A percentile compares a stretch with the other conserved stretches of the same genome.
These are phyloP conservation scores for Elachura formosa DNA, from an alignment of 2,113 vertebrate genomes.

Conservation along the genomic window DNA sequence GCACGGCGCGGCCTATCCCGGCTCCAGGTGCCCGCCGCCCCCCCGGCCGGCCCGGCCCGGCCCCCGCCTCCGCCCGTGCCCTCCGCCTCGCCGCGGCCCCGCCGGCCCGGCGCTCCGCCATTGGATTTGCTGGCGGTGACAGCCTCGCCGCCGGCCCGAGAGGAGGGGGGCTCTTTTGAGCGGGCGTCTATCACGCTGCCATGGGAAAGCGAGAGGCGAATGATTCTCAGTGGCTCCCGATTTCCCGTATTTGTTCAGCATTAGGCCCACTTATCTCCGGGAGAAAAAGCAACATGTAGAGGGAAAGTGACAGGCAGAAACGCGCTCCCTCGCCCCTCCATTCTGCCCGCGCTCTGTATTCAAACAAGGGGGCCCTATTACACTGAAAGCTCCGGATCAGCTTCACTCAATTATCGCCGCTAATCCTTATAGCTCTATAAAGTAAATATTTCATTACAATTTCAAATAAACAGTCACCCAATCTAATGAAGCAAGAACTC, in stretches of 20 bases:
- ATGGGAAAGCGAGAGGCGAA: constrained; percentile 98
- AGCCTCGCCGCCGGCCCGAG: constrained; percentile 88
- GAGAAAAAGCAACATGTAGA: constrained; percentile 98
- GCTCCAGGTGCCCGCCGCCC: constrained; percentile 90
- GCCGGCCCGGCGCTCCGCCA: constrained; percentile 89
- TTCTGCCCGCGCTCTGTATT: constrained; percentile 93
- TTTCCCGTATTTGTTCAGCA: constrained; percentile 99
- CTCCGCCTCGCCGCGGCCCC: constrained; percentile 33
- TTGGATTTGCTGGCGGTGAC: constrained; percentile 95
- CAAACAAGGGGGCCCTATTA: constrained; percentile 91
- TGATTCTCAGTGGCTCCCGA: constrained; percentile 99
- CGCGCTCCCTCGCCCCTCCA: constrained; percentile 85
- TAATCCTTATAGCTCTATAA: constrained; percentile 98
- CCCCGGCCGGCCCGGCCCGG: neutral
- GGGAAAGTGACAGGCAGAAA: constrained; percentile 97
- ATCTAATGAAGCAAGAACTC: constrained; percentile 92
- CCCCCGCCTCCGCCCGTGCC: neutral
- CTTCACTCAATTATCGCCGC: constrained; percentile 97
- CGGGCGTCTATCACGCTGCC: constrained; percentile 92
- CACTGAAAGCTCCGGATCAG: constrained; percentile 81
- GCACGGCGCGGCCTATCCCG: constrained; percentile 77
- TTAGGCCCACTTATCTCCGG: constrained; percentile 99
- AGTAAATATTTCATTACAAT: constrained; percentile 99
- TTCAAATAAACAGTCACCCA: constrained; percentile 99
- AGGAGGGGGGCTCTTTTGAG: constrained; percentile 73